These are phyloP conservation scores for Axea sp. DNA, from an alignment of 2,888 invertebrate species.

Conservation along the genomic window DNA sequence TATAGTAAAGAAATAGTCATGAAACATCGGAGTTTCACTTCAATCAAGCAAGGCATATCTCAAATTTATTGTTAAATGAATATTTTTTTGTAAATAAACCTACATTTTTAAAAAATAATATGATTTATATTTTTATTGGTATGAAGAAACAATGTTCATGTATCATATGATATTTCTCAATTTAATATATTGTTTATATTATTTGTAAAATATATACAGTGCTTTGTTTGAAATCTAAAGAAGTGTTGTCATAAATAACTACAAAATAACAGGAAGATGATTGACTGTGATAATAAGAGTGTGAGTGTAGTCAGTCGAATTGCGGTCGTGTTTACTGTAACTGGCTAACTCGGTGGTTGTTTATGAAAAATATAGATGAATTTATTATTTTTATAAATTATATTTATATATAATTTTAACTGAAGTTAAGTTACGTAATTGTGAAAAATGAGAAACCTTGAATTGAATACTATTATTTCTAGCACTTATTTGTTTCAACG, in stretches of 20 bases:
- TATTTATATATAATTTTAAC: constrained; percentile 46
- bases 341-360: constrained; percentile 50
- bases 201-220: constrained; percentile 14
- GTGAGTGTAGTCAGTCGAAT: constrained; percentile 67
- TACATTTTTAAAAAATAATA: no score
- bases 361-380: constrained; percentile 37
- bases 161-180: constrained; percentile 1
- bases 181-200: neutral
- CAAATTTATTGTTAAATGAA: neutral
- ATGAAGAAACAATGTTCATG: no score
- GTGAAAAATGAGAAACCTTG: neutral
- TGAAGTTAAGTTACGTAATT: constrained; percentile 27
- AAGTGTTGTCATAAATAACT: constrained; percentile 47
- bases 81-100: no score
- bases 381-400: constrained; percentile 54
- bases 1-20: no score
- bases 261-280: constrained; percentile 64
- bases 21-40: constrained; percentile 35
- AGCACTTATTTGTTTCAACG: constrained; percentile 1
- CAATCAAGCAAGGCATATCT: constrained; percentile 39
- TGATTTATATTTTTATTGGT: no score
- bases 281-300: constrained; percentile 76
- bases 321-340: constrained; percentile 60
- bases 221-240: constrained; percentile 47
- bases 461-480: constrained; percentile 7